Evolutionary conservation across 2,113 vertebrate genomes (phyloP).

Genomic region (Lagopus muta): DNA sequence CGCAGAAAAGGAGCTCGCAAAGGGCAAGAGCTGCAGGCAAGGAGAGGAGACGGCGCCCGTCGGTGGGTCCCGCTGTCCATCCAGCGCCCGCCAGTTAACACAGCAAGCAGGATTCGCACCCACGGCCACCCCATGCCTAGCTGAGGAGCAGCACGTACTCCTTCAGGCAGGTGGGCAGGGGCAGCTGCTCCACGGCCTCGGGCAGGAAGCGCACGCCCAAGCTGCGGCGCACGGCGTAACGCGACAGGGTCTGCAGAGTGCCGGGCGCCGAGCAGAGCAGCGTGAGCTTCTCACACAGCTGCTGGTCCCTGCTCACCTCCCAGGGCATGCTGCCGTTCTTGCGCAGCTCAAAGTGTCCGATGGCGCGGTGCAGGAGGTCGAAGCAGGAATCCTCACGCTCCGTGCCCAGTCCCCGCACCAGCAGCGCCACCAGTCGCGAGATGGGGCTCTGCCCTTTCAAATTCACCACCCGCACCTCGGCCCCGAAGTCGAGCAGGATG

Average conservation of each 20-base stretch:
- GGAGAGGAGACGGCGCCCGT: accelerated
- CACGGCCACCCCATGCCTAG: not conserved
- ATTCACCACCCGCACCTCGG: conserved; percentile 90
- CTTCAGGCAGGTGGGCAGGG: conserved; percentile 90
- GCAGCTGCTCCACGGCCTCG: conserved; percentile 89
- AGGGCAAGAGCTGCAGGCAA: not conserved
- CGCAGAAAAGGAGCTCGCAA: accelerated
- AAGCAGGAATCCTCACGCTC: conserved; percentile 93
- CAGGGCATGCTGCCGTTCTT: conserved; percentile 87
- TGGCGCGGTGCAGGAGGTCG: conserved; percentile 87
- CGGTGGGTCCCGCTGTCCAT: not conserved
- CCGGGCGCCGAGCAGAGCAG: conserved; percentile 85
- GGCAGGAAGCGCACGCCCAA: conserved; percentile 90
- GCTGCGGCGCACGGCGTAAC: conserved; percentile 87
- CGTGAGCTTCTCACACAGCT: conserved; percentile 87
- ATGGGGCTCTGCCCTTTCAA: conserved; percentile 94
- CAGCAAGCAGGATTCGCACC: not conserved
- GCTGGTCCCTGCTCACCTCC: conserved; percentile 90
- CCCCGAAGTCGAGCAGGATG: conserved; percentile 91
- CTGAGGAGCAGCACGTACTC: conserved; percentile 90
- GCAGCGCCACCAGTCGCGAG: conserved; percentile 87
- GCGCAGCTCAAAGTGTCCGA: conserved; percentile 86
- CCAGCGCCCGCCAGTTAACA: accelerated
- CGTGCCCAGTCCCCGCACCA: conserved; percentile 90
- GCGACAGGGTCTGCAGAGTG: conserved; percentile 85